A percentile compares a stretch with the other conserved stretches of the same genome.
Conservation (phyloP, 2,888 invertebrate genomes). For the Tiliacea citrago region DNA sequence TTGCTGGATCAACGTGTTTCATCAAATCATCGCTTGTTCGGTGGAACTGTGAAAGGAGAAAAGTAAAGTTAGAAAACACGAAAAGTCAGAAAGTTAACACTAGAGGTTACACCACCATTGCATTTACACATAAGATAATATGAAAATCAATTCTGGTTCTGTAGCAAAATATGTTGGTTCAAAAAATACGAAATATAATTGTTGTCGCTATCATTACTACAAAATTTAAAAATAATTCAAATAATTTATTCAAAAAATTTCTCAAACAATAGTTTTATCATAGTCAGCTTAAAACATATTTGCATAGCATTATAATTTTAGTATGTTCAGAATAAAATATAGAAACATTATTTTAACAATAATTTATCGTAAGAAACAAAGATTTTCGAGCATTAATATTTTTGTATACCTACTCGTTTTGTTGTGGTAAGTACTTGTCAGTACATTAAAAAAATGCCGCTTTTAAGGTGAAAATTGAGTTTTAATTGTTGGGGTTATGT, state of each 20-base stretch:
- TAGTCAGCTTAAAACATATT: slow-evolving; percentile 22
- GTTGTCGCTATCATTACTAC: neutral
- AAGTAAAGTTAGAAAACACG: neutral
- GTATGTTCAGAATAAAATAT: neutral
- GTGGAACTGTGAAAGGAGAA: slow-evolving; percentile 91
- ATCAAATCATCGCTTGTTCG: slow-evolving; percentile 93
- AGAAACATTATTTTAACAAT: neutral
- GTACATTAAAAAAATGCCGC: neutral
- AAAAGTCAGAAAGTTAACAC: neutral
- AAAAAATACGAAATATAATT: neutral
- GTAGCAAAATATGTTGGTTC: neutral
- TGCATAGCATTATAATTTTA: neutral
- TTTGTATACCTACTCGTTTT: neutral
- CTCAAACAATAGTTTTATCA: slow-evolving; percentile 14
- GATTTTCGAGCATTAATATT: neutral
- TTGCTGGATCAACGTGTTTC: slow-evolving; percentile 93
- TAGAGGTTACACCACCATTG: too few relatives aligned
- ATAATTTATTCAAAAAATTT: neutral
- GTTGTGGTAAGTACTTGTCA: neutral
- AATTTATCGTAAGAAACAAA: neutral
- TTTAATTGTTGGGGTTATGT: too few relatives aligned
- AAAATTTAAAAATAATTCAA: neutral
- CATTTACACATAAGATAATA: neutral
- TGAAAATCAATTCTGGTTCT: neutral
- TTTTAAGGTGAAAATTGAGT: too few relatives aligned